A percentile compares a stretch with the other conserved stretches of the same genome.
phyloP scores from a whole-genome alignment of 1,140 invertebrate species.

The Halesus radiatus region DNA sequence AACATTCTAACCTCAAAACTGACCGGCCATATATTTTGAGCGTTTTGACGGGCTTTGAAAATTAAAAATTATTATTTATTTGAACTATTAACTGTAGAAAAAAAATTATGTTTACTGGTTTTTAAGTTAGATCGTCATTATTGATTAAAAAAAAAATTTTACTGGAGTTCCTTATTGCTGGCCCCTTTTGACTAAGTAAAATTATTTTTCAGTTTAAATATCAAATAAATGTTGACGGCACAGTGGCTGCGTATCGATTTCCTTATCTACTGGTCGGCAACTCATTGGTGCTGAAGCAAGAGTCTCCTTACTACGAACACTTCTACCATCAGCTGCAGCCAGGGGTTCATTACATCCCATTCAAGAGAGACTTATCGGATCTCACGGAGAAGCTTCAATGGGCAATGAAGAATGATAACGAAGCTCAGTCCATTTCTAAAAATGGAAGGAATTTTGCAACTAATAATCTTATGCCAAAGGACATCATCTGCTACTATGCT shows the following conservation, averaged over 20 bases:
- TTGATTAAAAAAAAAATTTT: too few relatives aligned
- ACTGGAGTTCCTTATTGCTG: too few relatives aligned
- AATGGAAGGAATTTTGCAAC: slow-evolving; percentile 83
- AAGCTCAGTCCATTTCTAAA: slow-evolving; percentile 79
- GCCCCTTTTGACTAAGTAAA: slow-evolving; percentile 38
- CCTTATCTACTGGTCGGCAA: slow-evolving; percentile 92
- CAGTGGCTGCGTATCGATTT: slow-evolving; percentile 94
- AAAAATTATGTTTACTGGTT: too few relatives aligned
- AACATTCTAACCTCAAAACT: too few relatives aligned
- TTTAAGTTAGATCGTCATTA: too few relatives aligned
- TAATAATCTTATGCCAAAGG: slow-evolving; percentile 84
- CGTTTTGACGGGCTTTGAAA: too few relatives aligned
- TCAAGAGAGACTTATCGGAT: slow-evolving; percentile 86
- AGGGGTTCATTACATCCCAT: slow-evolving; percentile 87
- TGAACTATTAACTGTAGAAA: too few relatives aligned
- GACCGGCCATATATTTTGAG: too few relatives aligned
- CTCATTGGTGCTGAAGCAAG: slow-evolving; percentile 91
- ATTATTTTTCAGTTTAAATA: slow-evolving; percentile 89
- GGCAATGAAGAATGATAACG: slow-evolving; percentile 83
- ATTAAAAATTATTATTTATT: too few relatives aligned
- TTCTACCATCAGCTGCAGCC: slow-evolving; percentile 87
- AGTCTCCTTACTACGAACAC: slow-evolving; percentile 94
- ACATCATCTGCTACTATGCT: slow-evolving; percentile 93
- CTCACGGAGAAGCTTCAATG: slow-evolving; percentile 85
- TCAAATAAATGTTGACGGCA: slow-evolving; percentile 95